Conservation (phyloP, 2,888 invertebrate genomes). For the Ochlodes sylvanus region DNA sequence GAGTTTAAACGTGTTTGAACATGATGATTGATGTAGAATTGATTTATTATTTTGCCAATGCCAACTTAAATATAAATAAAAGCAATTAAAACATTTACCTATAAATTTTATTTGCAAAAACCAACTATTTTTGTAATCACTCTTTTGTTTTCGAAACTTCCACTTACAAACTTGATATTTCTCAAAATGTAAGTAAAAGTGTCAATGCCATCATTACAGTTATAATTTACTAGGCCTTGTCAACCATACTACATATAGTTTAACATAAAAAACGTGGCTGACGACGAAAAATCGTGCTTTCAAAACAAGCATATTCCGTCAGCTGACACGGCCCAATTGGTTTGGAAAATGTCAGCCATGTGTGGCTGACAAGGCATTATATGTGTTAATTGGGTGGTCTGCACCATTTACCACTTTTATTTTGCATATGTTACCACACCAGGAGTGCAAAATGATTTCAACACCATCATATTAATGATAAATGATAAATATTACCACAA, state of each 20-base stretch:
- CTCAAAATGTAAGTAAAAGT: slow-evolving; percentile 43
- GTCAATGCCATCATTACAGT: slow-evolving; percentile 41
- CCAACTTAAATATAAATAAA: too few species aligned
- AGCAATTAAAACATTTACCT: slow-evolving; percentile 34
- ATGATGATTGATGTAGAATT: too few species aligned
- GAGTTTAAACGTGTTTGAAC: not conserved
- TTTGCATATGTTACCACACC: too few species aligned
- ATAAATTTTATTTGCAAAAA: slow-evolving; percentile 25
- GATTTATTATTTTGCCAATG: too few species aligned
- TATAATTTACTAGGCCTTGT: slow-evolving; percentile 43
- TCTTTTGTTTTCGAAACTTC: slow-evolving; percentile 39
- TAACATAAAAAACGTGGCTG: slow-evolving; percentile 42
- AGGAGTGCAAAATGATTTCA: too few species aligned
- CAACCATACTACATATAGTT: slow-evolving; percentile 43
- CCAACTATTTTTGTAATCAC: slow-evolving; percentile 27
- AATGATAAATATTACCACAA: too few species aligned
- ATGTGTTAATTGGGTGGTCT: too few species aligned
- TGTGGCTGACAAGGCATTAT: too few species aligned
- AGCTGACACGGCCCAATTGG: slow-evolving; percentile 8
- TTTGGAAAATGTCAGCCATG: too few species aligned
- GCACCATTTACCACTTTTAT: too few species aligned
- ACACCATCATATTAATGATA: too few species aligned
- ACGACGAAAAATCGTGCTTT: slow-evolving; percentile 41
- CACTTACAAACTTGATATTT: slow-evolving; percentile 42
- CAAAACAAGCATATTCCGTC: slow-evolving; percentile 42